A percentile compares a stretch with the other conserved stretches of the same genome.
phyloP scores from a whole-genome alignment of 2,797 vertebrate genomes.

The Loriculus beryllinus region DNA sequence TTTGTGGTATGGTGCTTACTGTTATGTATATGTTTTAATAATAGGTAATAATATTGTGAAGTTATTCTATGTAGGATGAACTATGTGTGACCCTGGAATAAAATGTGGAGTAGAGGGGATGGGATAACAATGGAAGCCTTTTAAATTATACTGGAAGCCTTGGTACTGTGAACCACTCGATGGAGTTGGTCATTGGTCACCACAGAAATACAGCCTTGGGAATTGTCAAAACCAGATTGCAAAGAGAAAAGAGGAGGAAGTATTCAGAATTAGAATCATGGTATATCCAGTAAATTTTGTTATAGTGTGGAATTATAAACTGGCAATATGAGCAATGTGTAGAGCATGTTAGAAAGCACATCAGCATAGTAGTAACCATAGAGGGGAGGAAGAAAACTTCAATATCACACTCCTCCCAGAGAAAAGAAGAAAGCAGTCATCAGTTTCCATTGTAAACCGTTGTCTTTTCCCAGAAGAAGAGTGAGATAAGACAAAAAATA shows the following conservation, averaged over 20 bases:
- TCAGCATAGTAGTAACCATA: neutral
- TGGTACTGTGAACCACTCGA: neutral
- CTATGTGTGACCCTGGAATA: neutral
- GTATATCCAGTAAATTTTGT: neutral
- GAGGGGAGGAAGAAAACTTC: neutral
- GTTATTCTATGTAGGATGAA: neutral
- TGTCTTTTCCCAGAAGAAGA: neutral
- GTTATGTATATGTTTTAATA: neutral
- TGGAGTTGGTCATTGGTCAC: neutral
- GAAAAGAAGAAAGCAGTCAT: neutral
- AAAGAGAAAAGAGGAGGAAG: neutral
- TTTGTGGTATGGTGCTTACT: neutral
- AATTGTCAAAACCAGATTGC: neutral
- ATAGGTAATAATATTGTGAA: neutral
- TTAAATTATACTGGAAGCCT: neutral
- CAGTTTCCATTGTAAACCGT: neutral
- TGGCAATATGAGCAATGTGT: rapidly evolving
- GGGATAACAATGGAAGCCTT: neutral
- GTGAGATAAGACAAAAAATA: neutral
- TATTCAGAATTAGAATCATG: neutral
- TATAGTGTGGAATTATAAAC: neutral
- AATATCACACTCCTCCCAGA: neutral
- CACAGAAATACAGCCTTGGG: neutral
- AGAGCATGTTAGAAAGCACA: neutral
- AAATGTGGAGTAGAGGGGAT: neutral